These are phyloP conservation scores for Lasiurus borealis DNA, from an alignment of 2,113 vertebrate genomes.

Conservation along the genomic window DNA sequence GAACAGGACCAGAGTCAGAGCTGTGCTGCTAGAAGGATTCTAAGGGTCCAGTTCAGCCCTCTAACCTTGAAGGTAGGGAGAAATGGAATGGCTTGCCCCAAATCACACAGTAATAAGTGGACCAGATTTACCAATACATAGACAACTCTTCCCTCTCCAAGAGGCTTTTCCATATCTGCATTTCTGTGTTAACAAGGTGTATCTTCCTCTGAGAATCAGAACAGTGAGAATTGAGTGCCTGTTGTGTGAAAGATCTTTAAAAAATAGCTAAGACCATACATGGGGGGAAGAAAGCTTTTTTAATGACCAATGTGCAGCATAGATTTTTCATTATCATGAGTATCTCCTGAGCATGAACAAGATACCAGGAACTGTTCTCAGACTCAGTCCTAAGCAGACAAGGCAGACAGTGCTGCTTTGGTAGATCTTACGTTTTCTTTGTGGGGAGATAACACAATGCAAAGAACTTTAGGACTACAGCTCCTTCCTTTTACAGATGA, in stretches of 20 bases:
- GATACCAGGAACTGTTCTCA: neutral
- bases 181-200: neutral
- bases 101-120: neutral
- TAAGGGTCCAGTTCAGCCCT: neutral
- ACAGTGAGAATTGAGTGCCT: neutral
- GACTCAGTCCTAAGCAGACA: neutral
- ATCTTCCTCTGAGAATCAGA: neutral
- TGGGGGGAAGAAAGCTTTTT: neutral
- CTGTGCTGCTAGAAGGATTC: neutral
- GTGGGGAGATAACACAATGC: neutral
- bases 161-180: neutral
- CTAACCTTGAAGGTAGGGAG: neutral
- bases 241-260: neutral
- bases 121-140: neutral
- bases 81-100: neutral
- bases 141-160: neutral
- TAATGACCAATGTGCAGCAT: neutral
- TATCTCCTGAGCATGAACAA: neutral
- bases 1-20: neutral
- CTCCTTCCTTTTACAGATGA: neutral
- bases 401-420: neutral
- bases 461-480: neutral
- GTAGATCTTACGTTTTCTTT: neutral
- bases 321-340: neutral
- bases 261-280: neutral